Evolutionary conservation across 2,113 vertebrate species (phyloP), one percentile per base, ranked within the genome.

Genomic region (Caranx melampygus): DNA sequence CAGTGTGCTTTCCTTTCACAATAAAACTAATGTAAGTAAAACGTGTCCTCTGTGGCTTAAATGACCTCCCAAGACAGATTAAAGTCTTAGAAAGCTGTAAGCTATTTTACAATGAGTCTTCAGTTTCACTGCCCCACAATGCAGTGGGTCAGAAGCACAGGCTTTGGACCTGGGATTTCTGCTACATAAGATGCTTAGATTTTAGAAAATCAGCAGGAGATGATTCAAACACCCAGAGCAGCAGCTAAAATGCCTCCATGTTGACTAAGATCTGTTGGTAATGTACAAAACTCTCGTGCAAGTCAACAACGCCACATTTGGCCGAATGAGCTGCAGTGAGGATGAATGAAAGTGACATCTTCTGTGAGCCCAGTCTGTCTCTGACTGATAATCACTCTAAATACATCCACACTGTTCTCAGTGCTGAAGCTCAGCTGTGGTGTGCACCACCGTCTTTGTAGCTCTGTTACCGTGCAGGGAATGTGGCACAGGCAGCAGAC

Each of bases 301-400:
- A 54, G 31, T 57, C 26, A 52, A 6, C 15, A 13, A 21, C 14
- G 21, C 33, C 3, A 5, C 6, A 60, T 71, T 52, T 9, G 21
- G 49, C 33, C 33, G 74, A 75, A 26, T 7, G 15, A 37, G 47
- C 21, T n/a, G 54, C 52, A 26, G 44, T 18, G 0, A 10, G 65
- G 44, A 57, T 71, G 35, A 76, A 58, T 60, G 63, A 52, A 72
- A 51, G 40, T 49, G 60, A 35, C 60, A 14, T 45, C 18, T 75
- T 21, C 51, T 58, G 60, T 76, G 20, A 9, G 20, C 2, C 37
- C 37, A 6, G 33, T 52, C 60, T 71, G 78, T 5, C 66, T 51
- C 73, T 51, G 10, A 49, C 67, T 20, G 72, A 79, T 66, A 35
- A 77, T 75, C 34, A 60, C 11, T 42, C 72, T 33, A 57, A 77